Evolutionary conservation across 2,113 vertebrate genomes (phyloP).

Genomic region (Henicopernis longicauda): DNA sequence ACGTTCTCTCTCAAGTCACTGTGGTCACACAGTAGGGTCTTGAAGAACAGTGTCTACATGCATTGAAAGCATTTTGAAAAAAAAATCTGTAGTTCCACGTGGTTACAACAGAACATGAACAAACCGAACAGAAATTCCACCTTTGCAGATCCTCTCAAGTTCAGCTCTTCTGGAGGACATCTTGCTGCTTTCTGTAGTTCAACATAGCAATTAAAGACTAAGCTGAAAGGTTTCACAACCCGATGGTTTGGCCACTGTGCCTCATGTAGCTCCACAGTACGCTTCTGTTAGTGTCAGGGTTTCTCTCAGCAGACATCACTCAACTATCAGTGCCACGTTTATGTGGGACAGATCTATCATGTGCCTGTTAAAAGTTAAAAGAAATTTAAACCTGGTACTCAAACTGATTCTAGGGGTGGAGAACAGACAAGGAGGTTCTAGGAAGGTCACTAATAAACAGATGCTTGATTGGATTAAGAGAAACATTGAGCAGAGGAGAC

Average conservation of each 20-base stretch:
- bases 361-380: constrained; percentile 80
- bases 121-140: constrained; percentile 28
- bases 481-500: not conserved
- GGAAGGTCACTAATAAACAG: not conserved
- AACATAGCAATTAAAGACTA: constrained; percentile 3
- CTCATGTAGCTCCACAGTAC: constrained; percentile 28
- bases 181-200: not conserved
- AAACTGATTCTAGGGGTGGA: not conserved
- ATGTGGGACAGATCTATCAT: constrained; percentile 99
- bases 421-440: not conserved
- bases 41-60: constrained; percentile 64
- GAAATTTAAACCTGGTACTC: not conserved
- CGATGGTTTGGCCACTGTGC: not conserved
- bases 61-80: constrained; percentile 57
- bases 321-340: constrained; percentile 92
- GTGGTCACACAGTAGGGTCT: constrained; percentile 44
- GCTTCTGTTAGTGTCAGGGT: not conserved
- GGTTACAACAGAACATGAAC: constrained; percentile 42
- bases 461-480: not conserved
- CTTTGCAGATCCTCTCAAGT: constrained; percentile 29
- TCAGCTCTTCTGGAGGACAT: constrained; percentile 21
- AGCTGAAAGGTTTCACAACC: not conserved
- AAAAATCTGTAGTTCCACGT: constrained; percentile 49
- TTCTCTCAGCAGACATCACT: constrained; percentile 73
- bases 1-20: constrained; percentile 64